Evolutionary conservation across 2,113 vertebrate species (phyloP), one percentile per base, ranked within the genome.

Genomic region (Hypomesus transpacificus): DNA sequence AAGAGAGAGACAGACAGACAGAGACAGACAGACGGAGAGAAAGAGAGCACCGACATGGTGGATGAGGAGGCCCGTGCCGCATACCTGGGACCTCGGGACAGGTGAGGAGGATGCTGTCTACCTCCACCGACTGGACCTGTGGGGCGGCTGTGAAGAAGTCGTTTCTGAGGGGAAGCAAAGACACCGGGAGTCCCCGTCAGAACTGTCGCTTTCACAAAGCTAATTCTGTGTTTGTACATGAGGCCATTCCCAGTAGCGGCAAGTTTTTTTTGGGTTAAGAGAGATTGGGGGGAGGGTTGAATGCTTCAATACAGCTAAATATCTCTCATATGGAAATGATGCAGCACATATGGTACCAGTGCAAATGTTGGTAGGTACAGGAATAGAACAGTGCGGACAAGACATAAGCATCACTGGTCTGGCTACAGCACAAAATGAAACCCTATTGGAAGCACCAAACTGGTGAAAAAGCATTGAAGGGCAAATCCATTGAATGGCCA

Each of bases 31-130:
- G 31, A 7, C n/a, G n/a, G 31, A 46, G 39, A 46, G 39, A 7
- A 8, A 46, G 39, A 46, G 8, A 46, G 39, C 39, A 46, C 8
- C 9, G 39, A 46, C 39, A 13, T 3, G 53, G 17, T 51, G 1
- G 18, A 34, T 9, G 18, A 46, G 26, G 13, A 7, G 34, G 17
- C 16, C 21, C 26, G 13, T 28, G 63, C 90, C 88, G 52, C 14
- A 52, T 90, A 99, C 97, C 95, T 85, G 88, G 61, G 79, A 83
- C 81, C 70, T 93, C 94, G 71, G 91, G 88, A 34, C 91, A 95
- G 84, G 92, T 93, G 84, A 96, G 92, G 61, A 93, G 91, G 81
- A 94, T 88, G 86, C 86, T 91, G 82, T 90, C 94, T 89, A 92
- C 80, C 73, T 91, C 95, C 75, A 89, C 91, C 79, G 86, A 90